These are phyloP conservation scores for Imbricaverruca yamaguchii DNA, from an alignment of 2,888 invertebrate genomes.

Conservation along the genomic window DNA sequence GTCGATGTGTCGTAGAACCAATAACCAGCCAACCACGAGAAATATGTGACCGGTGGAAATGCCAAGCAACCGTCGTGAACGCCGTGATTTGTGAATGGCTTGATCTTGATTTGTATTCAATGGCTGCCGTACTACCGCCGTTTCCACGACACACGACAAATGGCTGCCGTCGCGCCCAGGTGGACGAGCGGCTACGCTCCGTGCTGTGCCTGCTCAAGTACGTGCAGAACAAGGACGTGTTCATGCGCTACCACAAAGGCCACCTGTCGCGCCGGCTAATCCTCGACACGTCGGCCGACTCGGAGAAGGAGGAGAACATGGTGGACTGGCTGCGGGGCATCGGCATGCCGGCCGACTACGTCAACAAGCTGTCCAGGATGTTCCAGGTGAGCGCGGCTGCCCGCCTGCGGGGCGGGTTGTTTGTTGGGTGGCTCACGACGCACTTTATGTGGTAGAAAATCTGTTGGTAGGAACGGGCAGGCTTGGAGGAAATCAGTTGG, in stretches of 20 bases:
- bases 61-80: no score
- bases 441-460: no score
- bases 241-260: conserved; percentile 98
- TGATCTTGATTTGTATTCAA: no score
- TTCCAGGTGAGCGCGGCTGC: conserved; percentile 51
- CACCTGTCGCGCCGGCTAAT: conserved; percentile 93
- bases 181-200: conserved; percentile 24
- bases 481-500: no score
- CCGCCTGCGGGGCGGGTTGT: background rate
- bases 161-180: background rate
- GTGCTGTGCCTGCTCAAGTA: conserved; percentile 89
- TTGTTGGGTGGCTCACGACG: no score
- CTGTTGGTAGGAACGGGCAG: no score
- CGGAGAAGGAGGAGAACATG: conserved; percentile 99
- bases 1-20: no score
- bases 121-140: no score
- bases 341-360: conserved; percentile 99
- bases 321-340: conserved; percentile 95
- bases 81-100: no score
- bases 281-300: conserved; percentile 95
- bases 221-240: conserved; percentile 98
- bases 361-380: conserved; percentile 96
- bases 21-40: no score
- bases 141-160: no score
- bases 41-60: no score